These are phyloP conservation scores for Porites rus DNA, from an alignment of 92 coral and sea anemone species.

Conservation along the genomic window DNA sequence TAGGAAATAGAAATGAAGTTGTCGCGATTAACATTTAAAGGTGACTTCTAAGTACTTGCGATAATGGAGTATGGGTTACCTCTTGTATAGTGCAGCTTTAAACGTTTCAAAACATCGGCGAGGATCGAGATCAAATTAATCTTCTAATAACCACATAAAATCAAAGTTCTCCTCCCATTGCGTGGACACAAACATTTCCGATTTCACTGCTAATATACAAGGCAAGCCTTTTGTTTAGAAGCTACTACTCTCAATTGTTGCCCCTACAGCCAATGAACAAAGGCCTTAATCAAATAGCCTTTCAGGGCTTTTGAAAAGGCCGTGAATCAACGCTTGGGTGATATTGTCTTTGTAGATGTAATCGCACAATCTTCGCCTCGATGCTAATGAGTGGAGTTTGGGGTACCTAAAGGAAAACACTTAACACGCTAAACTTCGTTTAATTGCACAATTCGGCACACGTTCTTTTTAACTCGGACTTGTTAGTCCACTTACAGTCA, in stretches of 20 bases:
- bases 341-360: constrained; percentile 24
- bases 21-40: constrained; percentile 16
- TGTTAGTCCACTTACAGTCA: no score
- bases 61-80: constrained; percentile 9
- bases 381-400: constrained; percentile 35
- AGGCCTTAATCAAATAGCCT: constrained; percentile 42
- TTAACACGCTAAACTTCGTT: not conserved
- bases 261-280: constrained; percentile 52
- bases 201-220: constrained; percentile 44
- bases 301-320: constrained; percentile 22
- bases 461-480: not conserved
- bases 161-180: constrained; percentile 58
- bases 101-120: constrained; percentile 24
- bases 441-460: not conserved
- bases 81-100: not conserved
- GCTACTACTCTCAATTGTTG: constrained; percentile 33
- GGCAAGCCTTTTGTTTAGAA: constrained; percentile 43
- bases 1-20: not conserved
- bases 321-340: constrained; percentile 52
- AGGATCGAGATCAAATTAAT: constrained; percentile 39
- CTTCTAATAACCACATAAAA: constrained; percentile 54
- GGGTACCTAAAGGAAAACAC: not conserved
- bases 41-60: not conserved
- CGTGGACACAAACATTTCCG: constrained; percentile 38
- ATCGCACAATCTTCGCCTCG: constrained; percentile 51